Percentiles rank a stretch among this genome's conserved stretches.
Evolutionary conservation across 2,113 vertebrate species (phyloP).

Genomic region (Microcebus lehilahytsara): DNA sequence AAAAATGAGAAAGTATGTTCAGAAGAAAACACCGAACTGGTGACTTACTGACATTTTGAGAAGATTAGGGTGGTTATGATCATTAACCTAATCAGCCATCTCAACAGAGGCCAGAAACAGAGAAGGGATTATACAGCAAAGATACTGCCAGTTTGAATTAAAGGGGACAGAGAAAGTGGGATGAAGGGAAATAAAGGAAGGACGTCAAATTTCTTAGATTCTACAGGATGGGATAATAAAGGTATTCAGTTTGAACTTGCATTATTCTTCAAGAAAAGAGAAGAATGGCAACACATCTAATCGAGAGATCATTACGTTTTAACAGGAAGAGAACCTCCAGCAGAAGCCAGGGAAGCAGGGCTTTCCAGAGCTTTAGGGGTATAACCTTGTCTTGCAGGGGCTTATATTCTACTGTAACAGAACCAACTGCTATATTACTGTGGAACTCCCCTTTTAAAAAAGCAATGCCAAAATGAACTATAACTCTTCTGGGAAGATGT

Average conservation of each 20-base stretch:
- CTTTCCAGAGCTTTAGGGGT: neutral
- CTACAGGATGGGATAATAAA: neutral
- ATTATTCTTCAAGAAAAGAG: neutral
- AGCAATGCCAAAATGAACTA: neutral
- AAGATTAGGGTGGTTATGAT: neutral
- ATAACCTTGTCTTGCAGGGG: neutral
- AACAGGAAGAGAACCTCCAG: neutral
- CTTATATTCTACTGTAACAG: neutral
- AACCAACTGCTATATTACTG: neutral
- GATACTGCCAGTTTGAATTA: neutral
- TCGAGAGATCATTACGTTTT: neutral
- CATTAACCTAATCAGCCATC: neutral
- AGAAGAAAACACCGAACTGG: neutral
- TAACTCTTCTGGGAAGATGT: neutral
- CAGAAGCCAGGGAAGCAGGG: accelerated
- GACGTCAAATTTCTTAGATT: neutral
- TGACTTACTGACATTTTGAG: neutral
- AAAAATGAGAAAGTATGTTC: neutral
- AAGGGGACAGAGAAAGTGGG: too few species aligned
- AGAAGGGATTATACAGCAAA: neutral
- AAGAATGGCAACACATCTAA: neutral
- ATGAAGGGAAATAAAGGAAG: neutral
- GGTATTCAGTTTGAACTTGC: neutral
- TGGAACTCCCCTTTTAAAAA: neutral
- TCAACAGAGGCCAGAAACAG: neutral